Evolutionary conservation across 2,113 vertebrate species (phyloP), one percentile per base, ranked within the genome.

Genomic region (Amphiprion ocellaris): DNA sequence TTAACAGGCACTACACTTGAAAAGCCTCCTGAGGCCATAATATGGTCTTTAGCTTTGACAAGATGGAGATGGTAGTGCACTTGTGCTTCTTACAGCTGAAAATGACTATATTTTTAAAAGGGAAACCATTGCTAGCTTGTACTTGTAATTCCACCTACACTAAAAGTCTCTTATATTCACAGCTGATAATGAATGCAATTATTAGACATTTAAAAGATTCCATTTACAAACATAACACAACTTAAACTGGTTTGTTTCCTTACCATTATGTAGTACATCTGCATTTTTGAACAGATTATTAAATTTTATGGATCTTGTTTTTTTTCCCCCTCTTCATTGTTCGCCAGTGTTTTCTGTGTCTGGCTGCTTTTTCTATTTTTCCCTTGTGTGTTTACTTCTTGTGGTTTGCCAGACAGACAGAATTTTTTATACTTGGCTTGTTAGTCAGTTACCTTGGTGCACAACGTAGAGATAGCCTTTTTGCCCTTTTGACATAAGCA

Each of bases 31-130:
- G 89, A 84, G 89, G 79, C 87, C 53, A 66, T 81, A 83, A 85
- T 86, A 79, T 83, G 65, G 70, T 90, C 63, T 79, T 88, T 82
- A 83, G 79, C 86, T 82, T 81, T 83, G 84, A 84, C 90, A 87
- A 85, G 79, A 90, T 81, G 56, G 69, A 91, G 83, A 81, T 80
- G 73, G 62, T 79, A 83, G 81, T 69, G 65, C 56, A 44, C 77
- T 80, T 69, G 44, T 75, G 49, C 88, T 85, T 83, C 61, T n/a
- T 84, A n/a, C 47, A 64, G 72, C 58, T 52, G 63, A 77, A 72
- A 79, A 83, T 74, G 50, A 68, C 39, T 66, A 24, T 39, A 37
- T 80, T 56, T 68, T 66, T 37, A 15, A 81, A 79, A 79, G 23
- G 62, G 37, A 81, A 76, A 74, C 46, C 15, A 30, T 79, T 83